Evolutionary conservation across 1,140 invertebrate genomes (phyloP), one percentile per base, ranked within the genome.

Genomic region (Drosophila yakuba): DNA sequence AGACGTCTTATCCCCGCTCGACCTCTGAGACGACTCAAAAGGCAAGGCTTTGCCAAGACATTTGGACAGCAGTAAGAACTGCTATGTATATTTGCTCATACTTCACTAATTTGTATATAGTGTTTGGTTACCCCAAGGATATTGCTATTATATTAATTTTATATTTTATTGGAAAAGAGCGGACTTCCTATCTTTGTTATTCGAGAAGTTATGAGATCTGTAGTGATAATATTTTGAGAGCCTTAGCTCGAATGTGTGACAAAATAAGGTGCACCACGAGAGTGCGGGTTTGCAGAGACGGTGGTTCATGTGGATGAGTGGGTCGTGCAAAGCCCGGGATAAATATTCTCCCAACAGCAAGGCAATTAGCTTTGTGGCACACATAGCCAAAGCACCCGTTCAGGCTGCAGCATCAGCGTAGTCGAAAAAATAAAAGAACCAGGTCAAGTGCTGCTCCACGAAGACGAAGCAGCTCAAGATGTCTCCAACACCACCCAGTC

Each of bases 391-490:
- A 63, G 47, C 73, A 47, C 6, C 58, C 32, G 20, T 36, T 51
- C 35, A 41, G 41, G 63, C 25, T 35, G 38, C 63, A 66, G 36
- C 54, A 15, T 23, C 64, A 4, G 25, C 59, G 48, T 25, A 64
- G 41, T 66, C 62, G 44, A 58, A 38, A 47, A 66, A 66, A 71
- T 58, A 71, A 71, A 73, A 62, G 50, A 74, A 35, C 47, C 67
- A 61, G 82, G 82, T 86, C 82, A 86, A 86, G 82, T 82, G 78
- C 66, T 88, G 69, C 82, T 86, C 51, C 62, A 56, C 50, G 71
- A 66, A 64, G 72, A 50, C 50, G 52, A 44, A 67, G 51, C 61
- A 52, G 51, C 64, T 44, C 60, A 72, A 61, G 78, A 60, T 50
- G 57, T 54, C 64, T 57, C 56, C 44, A 64, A 32, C 74, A 45